Evolutionary conservation across 2,797 vertebrate genomes (phyloP).

Genomic region (Cynodonichthys magdalenae): DNA sequence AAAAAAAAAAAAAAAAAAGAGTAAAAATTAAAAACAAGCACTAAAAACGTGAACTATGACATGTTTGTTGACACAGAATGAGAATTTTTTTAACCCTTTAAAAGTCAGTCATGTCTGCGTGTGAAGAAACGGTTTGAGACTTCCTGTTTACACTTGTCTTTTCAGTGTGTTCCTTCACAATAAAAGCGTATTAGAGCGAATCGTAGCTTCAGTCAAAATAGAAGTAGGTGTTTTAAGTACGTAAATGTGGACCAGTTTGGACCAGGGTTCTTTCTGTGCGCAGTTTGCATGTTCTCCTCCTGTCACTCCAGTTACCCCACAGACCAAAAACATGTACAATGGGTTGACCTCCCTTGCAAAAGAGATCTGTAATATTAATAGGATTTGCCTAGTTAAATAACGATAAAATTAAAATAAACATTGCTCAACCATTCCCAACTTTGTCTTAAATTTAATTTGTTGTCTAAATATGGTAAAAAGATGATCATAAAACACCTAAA

Average conservation of each 20-base stretch:
- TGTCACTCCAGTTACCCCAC: too few species aligned
- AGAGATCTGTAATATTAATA: too few species aligned
- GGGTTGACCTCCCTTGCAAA: too few species aligned
- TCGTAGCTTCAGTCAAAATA: background rate
- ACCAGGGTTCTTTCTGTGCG: too few species aligned
- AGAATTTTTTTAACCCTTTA: constrained; percentile 37
- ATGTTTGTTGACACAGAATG: constrained; percentile 34
- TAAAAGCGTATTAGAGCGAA: background rate
- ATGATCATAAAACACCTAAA: constrained; percentile 8
- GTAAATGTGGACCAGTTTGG: constrained; percentile 6
- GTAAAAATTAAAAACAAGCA: constrained; percentile 48
- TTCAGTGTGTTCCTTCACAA: constrained; percentile 30
- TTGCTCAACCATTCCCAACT: too few species aligned
- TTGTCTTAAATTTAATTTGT: too few species aligned
- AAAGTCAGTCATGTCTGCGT: constrained; percentile 25
- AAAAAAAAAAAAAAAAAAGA: constrained; percentile 14
- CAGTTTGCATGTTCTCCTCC: too few species aligned
- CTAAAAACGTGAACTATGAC: constrained; percentile 49
- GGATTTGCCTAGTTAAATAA: too few species aligned
- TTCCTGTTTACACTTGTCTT: constrained; percentile 57
- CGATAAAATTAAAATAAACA: too few species aligned
- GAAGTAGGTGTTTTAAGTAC: constrained; percentile 3
- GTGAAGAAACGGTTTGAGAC: constrained; percentile 4
- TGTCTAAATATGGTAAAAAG: background rate
- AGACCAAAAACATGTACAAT: too few species aligned